Base-by-base conservation (phyloP, 1,140 invertebrate species). In the Polypedilum pembai region DNA sequence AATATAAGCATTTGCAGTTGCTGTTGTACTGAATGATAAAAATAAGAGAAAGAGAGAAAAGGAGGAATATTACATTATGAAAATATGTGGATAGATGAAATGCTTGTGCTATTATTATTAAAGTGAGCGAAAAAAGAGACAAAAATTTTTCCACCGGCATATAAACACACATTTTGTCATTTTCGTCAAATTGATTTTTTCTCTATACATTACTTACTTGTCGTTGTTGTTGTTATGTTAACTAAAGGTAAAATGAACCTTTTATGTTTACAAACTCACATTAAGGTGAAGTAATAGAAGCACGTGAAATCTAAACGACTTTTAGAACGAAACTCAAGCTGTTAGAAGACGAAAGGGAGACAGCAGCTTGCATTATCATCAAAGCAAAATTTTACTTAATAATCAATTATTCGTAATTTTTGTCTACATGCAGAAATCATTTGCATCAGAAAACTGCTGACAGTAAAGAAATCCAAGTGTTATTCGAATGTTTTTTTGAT, bases 181-280 rank as follows among this genome's bases (percentile, higher is more conserved):
- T n/a, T 56, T 56, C 45, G 45, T 56, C 45, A 56, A 56, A 56
- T 56, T 56, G 45, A 56, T 56, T 56, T 56, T 45, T 56, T 56
- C n/a, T 15, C 12, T 56, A 8, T 56, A 8, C 15, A n/a, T n/a
- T 12, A n/a, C 45, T 56, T n/a, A 8, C 8, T 45, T 8, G 3
- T 12, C 45, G 12, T 56, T 56, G 12, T 56, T 56, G 12, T 56
- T 33, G 24, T 56, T 15, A 45, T 15, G 4, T n/a, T 56, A 56
- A 12, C 45, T 56, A 56, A 15, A 56, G 45, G 8, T 56, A 56
- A 56, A 56, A 56, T 56, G 45, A 56, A 56, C 45, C 45, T 56
- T 56, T 56, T 56, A 56, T 56, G 45, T 15, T 12, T 56, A 56
- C n/a, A 56, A n/a, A 56, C 45, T n/a, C 45, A 56, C 45, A 56